Evolutionary conservation across 2,888 invertebrate genomes (phyloP), one percentile per base, ranked within the genome.

Genomic region (Pristionchus japonicus): DNA sequence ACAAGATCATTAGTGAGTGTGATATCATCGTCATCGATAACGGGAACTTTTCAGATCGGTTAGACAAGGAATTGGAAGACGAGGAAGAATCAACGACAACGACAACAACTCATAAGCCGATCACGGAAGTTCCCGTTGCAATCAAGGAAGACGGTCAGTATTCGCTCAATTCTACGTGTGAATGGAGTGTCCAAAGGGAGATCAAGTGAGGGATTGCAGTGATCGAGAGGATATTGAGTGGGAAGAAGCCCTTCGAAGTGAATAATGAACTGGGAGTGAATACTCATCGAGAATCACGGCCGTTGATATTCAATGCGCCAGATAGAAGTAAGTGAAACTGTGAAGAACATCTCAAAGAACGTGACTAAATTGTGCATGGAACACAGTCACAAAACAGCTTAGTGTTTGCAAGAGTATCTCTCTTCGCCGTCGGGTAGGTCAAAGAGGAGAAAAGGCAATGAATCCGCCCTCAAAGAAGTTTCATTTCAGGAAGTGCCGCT

Each of bases 1-100:
- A 83, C 31, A 49, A n/a, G n/a, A n/a, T 47, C 27, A 47, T 47
- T 15, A 1, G 77, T 77, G 47, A 47, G 77, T 27, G 17, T 15
- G 2, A 0, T 17, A 17, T 37, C n/a, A n/a, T 0, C 23, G n/a
- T n/a, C n/a, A n/a, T n/a, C n/a, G n/a, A n/a, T n/a, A n/a, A n/a
- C n/a, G n/a, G n/a, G n/a, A n/a, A n/a, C n/a, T n/a, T n/a, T 34
- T n/a, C 47, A 77, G 77, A 77, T 43, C 40, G 77, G 47, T 47
- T 77, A 40, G 77, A 77, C 27, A 77, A 77, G 43, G 82, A 83
- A 52, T 83, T 83, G 34, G 49, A 83, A 7, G 82, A 83, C 27
- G 82, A 83, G 43, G 82, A 83, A 52, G 82, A 83, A 83, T 47
- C 17, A 13, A 83, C 82, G 20, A 82, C 82, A 20, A 80, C 80